Conservation (phyloP, 2,113 vertebrate species). For the Alouatta palliata region DNA sequence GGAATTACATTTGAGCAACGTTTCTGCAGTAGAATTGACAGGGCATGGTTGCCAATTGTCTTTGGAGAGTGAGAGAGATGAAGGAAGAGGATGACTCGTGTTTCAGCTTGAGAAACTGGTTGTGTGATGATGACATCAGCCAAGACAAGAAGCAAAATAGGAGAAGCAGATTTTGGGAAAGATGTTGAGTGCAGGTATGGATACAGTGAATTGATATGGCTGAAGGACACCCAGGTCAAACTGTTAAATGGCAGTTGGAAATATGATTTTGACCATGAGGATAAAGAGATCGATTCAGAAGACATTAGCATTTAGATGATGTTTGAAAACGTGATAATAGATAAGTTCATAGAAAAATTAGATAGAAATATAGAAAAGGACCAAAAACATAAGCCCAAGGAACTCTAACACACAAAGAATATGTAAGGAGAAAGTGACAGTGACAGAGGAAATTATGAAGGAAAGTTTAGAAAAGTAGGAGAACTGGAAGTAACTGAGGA, state of each 20-base stretch:
- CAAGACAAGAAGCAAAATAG: background rate
- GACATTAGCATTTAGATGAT: background rate
- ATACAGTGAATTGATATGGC: background rate
- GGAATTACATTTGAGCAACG: background rate
- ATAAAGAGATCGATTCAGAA: background rate
- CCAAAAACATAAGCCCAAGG: background rate
- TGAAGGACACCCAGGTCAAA: background rate
- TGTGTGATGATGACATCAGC: background rate
- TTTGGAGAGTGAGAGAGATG: background rate
- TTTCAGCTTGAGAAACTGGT: slow-evolving; percentile 31
- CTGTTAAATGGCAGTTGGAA: background rate
- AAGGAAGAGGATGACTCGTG: background rate
- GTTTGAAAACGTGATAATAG: background rate
- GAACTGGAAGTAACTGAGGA: background rate
- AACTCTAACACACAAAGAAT: background rate
- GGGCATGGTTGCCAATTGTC: background rate
- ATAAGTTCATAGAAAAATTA: background rate
- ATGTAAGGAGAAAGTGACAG: background rate
- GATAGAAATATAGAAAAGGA: background rate
- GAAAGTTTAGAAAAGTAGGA: background rate
- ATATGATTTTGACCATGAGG: background rate
- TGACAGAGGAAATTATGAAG: background rate
- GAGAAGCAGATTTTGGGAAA: background rate
- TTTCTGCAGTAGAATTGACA: background rate
- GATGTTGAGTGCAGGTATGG: background rate